phyloP scores from a whole-genome alignment of 2,113 vertebrate genomes.

The Megaceryle maxima region DNA sequence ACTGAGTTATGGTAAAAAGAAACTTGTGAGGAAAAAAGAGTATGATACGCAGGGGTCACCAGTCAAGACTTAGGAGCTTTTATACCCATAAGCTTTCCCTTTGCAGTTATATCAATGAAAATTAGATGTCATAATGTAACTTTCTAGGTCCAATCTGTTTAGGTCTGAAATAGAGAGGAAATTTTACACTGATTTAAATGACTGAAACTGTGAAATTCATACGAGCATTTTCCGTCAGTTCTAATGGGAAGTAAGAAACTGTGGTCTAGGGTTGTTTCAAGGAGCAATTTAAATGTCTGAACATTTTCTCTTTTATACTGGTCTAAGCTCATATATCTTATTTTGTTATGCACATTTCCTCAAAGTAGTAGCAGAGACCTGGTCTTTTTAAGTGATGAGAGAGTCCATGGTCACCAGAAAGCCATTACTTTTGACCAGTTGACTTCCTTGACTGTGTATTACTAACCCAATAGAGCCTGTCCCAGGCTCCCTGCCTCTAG shows the following conservation, averaged over 20 bases:
- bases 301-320: background rate
- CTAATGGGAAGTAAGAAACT: background rate
- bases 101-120: background rate
- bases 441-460: background rate
- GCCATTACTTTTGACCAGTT: background rate
- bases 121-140: background rate
- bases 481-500: background rate
- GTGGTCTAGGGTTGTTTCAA: conserved; percentile 6
- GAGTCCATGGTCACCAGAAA: background rate
- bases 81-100: background rate
- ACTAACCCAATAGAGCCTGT: background rate
- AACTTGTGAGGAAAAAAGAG: background rate
- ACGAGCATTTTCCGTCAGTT: background rate
- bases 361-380: background rate
- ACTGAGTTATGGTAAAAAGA: background rate
- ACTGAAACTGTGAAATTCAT: background rate
- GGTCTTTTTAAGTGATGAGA: background rate
- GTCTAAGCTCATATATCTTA: background rate
- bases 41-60: background rate
- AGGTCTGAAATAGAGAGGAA: background rate
- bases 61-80: background rate
- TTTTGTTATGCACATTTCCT: background rate
- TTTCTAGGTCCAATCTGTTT: background rate
- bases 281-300: conserved; percentile 56
- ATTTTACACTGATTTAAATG: conserved; percentile 1